Evolutionary conservation across 2,888 invertebrate species (phyloP).

Genomic region (Lucinisca nassula): DNA sequence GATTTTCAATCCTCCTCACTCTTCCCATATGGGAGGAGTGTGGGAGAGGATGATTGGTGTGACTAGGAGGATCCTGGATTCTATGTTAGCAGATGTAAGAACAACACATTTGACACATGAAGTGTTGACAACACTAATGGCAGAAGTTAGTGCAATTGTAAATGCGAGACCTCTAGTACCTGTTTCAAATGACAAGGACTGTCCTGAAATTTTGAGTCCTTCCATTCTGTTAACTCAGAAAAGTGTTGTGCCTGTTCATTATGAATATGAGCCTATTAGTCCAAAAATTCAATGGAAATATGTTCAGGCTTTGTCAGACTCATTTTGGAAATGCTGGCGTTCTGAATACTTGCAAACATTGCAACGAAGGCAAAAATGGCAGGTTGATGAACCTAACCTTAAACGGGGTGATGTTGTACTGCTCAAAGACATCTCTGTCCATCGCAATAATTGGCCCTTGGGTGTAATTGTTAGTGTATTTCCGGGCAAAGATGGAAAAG

Average conservation of each 20-base stretch:
- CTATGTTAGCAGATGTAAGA: conserved; percentile 24
- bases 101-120: conserved; percentile 25
- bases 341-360: conserved; percentile 31
- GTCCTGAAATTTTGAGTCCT: conserved; percentile 21
- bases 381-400: conserved; percentile 11
- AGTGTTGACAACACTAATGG: conserved; percentile 33
- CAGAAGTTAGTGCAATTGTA: conserved; percentile 36
- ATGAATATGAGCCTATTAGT: neutral
- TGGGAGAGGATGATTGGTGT: conserved; percentile 56
- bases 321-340: conserved; percentile 49
- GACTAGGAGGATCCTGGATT: conserved; percentile 33
- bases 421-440: conserved; percentile 20
- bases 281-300: conserved; percentile 19
- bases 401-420: conserved; percentile 26
- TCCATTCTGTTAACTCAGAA: conserved; percentile 34
- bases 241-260: neutral
- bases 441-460: conserved; percentile 32
- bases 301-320: conserved; percentile 35
- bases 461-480: conserved; percentile 10
- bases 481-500: conserved; percentile 22
- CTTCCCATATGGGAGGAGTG: conserved; percentile 38
- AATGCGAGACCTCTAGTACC: conserved; percentile 29
- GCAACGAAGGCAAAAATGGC: conserved; percentile 41
- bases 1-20: conserved; percentile 39
- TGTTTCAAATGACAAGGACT: conserved; percentile 27